Evolutionary conservation across 1,140 invertebrate species (phyloP), one percentile per base, ranked within the genome.

Genomic region (Metaphire vulgaris): DNA sequence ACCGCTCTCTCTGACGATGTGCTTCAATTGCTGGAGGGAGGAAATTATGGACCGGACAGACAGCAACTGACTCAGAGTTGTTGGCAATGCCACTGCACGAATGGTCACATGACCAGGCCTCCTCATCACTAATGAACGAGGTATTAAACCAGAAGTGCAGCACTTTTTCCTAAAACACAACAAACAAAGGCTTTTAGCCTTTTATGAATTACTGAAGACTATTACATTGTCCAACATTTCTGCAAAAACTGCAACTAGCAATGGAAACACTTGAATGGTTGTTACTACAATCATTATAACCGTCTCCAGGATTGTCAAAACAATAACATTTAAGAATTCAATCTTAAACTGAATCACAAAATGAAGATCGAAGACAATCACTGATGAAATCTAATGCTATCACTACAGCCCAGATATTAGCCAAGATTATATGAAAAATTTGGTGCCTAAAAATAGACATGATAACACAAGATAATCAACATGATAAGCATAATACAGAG

Each of bases 101-200:
- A 2, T 21, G 15, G 30, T 30, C 12, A 41, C 30, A n/a, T 29
- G 41, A 31, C 31, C 72, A 31, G 67, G n/a, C 28, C 84, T 89
- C 87, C 73, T 91, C 89, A 16, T 88, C 87, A 2, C 73, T 76
- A 67, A 97, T 91, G 87, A 98, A 98, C 88, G 92, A 97, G 72
- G 95, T 97, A 87, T 98, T 97, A 83, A 98, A 93, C 94, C 95
- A 98, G 88, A 96, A 94, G 86, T 96, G 93, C 87, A 96, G 96
- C 83, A 96, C 89, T 85, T 93, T 92, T 84, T 96, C 91, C 90
- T 93, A 82, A 31, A 86, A 82, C 31, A 64, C 34, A 73, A 14
- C 26, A 26, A 65, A 30, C 12, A 2, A 34, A 28, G 15, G 16
- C 21, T 1, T 26, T 28, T 31, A 69, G 1, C 0, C 15, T 21